Evolutionary conservation across 2,113 vertebrate species (phyloP).

Genomic region (Glaucomys volans): DNA sequence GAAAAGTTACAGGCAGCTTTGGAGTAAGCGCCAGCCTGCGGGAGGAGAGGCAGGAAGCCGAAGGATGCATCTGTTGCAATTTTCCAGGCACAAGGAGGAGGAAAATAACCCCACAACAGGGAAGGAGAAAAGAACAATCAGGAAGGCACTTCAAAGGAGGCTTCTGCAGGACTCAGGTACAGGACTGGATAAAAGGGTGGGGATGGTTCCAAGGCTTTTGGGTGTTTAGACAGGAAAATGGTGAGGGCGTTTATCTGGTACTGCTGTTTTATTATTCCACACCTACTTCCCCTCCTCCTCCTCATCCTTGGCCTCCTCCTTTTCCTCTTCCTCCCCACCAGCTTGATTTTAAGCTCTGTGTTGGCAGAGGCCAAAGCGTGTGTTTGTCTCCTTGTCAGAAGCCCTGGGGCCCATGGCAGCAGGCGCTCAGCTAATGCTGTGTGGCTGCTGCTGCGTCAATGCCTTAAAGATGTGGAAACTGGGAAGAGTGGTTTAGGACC

Average conservation of each 20-base stretch:
- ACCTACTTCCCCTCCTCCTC: too few species aligned
- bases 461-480: not conserved
- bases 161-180: not conserved
- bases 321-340: not conserved
- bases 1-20: not conserved
- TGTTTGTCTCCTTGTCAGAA: not conserved
- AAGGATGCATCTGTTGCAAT: slow-evolving; percentile 3
- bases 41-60: not conserved
- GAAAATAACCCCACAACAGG: not conserved
- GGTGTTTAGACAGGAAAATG: not conserved
- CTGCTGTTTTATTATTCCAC: not conserved
- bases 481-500: not conserved
- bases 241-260: not conserved
- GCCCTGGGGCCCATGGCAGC: not conserved
- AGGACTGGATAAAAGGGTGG: not conserved
- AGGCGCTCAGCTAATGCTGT: not conserved
- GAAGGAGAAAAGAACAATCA: not conserved
- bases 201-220: not conserved
- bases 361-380: not conserved
- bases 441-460: not conserved
- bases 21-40: not conserved
- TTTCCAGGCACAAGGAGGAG: slow-evolving; percentile 4
- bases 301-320: not conserved
- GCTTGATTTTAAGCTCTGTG: not conserved
- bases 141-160: not conserved